Evolutionary conservation across 2,113 vertebrate genomes (phyloP).

Genomic region (Puntigrus tetrazona): DNA sequence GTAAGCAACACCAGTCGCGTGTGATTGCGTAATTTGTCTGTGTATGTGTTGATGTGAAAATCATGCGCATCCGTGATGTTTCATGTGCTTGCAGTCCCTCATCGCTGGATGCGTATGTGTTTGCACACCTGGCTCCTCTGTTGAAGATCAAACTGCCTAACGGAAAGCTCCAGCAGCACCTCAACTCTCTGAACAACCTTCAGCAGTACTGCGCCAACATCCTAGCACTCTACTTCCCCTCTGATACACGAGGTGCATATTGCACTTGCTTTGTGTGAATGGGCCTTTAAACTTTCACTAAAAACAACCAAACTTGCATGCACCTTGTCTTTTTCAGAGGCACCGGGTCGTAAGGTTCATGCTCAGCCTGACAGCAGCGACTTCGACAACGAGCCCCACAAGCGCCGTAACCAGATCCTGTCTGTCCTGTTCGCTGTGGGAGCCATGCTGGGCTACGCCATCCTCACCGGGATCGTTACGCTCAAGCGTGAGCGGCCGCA

Average conservation of each 20-base stretch:
- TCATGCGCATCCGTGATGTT: no score
- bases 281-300: neutral
- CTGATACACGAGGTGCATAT: conserved; percentile 72
- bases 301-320: neutral
- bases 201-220: conserved; percentile 85
- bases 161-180: conserved; percentile 86
- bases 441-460: conserved; percentile 90
- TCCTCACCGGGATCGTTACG: conserved; percentile 87
- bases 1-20: conserved; percentile 73
- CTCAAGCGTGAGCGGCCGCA: conserved; percentile 73
- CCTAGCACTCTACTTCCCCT: conserved; percentile 89
- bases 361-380: conserved; percentile 60
- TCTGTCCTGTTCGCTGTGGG: conserved; percentile 83
- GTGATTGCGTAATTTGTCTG: neutral
- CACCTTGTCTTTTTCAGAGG: conserved; percentile 57
- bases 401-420: conserved; percentile 85
- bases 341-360: conserved; percentile 47
- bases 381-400: conserved; percentile 83
- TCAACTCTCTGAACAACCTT: conserved; percentile 87
- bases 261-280: neutral
- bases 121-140: conserved; percentile 85
- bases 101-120: conserved; percentile 89
- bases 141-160: conserved; percentile 85
- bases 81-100: conserved; percentile 77
- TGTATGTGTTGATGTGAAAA: neutral